Conservation (phyloP, 2,113 vertebrate genomes). For the Stercorarius parasiticus region DNA sequence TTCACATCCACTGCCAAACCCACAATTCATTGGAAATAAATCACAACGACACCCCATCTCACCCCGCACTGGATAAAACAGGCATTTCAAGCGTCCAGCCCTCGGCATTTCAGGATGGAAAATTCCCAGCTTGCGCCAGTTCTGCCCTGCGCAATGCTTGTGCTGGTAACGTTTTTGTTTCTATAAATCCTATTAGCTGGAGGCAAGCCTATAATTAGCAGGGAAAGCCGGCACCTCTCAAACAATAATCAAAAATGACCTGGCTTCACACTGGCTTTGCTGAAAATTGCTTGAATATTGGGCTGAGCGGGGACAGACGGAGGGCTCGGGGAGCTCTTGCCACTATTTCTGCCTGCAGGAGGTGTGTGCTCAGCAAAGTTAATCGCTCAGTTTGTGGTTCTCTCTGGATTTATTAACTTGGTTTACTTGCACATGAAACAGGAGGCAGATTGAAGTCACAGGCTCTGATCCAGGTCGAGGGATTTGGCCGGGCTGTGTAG, state of each 20-base stretch:
- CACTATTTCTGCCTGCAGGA: background rate
- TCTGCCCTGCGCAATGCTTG: background rate
- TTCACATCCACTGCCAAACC: background rate
- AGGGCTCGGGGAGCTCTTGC: background rate
- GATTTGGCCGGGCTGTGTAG: background rate
- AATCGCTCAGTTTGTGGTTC: background rate
- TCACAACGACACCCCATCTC: background rate
- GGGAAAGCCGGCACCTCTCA: background rate
- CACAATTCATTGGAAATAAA: background rate
- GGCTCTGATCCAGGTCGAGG: background rate
- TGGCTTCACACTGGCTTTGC: background rate
- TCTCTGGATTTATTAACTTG: background rate
- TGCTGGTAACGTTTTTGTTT: constrained; percentile 28
- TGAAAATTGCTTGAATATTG: background rate
- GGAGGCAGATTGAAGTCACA: background rate
- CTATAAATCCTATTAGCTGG: constrained; percentile 53
- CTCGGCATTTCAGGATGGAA: background rate
- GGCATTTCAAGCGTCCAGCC: background rate
- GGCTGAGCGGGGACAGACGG: background rate
- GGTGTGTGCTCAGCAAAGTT: background rate
- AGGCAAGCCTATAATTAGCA: constrained; percentile 50
- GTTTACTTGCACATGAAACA: background rate
- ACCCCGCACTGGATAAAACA: background rate
- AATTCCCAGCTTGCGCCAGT: background rate
- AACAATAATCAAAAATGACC: constrained; percentile 20